These are phyloP conservation scores for Cavia porcellus DNA, from an alignment of 2,113 vertebrate genomes.

Conservation along the genomic window DNA sequence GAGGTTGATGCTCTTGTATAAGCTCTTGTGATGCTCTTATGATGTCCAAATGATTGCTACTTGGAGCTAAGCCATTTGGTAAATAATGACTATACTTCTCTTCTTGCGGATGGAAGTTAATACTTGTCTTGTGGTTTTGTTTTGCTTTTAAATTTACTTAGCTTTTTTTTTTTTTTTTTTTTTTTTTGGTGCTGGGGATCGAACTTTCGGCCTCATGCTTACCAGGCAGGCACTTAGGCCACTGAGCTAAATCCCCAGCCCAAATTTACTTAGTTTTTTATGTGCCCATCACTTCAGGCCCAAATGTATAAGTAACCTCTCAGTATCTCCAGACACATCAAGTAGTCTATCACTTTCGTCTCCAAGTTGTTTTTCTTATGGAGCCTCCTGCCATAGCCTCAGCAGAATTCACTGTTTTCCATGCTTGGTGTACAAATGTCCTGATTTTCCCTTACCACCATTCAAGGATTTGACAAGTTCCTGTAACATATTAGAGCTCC, in stretches of 20 bases:
- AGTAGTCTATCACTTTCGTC: not conserved
- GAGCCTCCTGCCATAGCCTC: not conserved
- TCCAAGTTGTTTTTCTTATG: not conserved
- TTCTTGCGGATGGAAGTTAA: not conserved
- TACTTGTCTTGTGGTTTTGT: not conserved
- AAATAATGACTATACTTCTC: not conserved
- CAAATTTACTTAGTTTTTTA: too few species aligned
- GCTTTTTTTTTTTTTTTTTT: too few species aligned
- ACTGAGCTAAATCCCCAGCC: too few species aligned
- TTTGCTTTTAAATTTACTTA: not conserved
- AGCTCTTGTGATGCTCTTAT: too few species aligned
- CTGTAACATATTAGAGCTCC: not conserved
- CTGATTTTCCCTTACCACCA: not conserved
- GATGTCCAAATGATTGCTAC: not conserved
- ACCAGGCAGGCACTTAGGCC: too few species aligned
- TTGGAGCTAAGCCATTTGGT: not conserved
- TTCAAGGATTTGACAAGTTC: not conserved
- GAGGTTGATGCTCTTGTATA: not conserved
- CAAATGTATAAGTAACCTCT: not conserved
- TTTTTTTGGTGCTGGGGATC: too few species aligned
- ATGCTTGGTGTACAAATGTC: not conserved
- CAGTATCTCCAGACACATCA: conserved; percentile 3
- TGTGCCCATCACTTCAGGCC: not conserved
- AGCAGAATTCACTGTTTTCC: not conserved
- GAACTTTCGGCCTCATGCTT: too few species aligned